A percentile compares a stretch with the other conserved stretches of the same genome.
Evolutionary conservation across 2,888 invertebrate species (phyloP).

Genomic region (Schizaphis graminum): DNA sequence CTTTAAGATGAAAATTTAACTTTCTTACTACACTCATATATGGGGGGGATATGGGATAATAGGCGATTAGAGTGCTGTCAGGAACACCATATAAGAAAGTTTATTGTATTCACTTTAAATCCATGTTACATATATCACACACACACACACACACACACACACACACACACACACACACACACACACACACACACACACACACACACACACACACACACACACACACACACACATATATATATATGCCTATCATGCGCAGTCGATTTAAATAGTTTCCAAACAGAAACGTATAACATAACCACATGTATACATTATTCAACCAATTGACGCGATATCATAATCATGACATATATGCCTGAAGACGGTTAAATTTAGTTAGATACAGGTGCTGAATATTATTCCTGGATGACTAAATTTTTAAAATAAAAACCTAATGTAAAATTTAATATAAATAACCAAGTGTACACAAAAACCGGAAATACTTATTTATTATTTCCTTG

Average conservation of each 20-base stretch:
- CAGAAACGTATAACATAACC: not conserved
- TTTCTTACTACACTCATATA: not conserved
- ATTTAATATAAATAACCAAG: not conserved
- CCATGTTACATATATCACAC: conserved; percentile 22
- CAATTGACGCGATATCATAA: not conserved
- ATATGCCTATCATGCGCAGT: conserved; percentile 14
- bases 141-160: too few species aligned
- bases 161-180: too few species aligned
- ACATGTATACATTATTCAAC: not conserved
- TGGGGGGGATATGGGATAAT: not conserved
- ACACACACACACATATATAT: not conserved
- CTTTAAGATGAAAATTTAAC: conserved; percentile 36
- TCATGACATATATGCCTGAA: not conserved
- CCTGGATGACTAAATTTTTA: not conserved
- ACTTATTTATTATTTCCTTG: not conserved
- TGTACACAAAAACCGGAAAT: not conserved
- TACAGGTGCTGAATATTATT: not conserved
- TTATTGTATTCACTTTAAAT: conserved; percentile 45
- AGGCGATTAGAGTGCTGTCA: conserved; percentile 52
- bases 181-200: too few species aligned
- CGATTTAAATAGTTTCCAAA: conserved; percentile 18
- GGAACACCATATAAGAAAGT: conserved; percentile 33
- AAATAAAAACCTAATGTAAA: not conserved
- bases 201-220: too few species aligned
- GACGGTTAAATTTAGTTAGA: not conserved